phyloP scores from a whole-genome alignment of 2,113 vertebrate genomes.

The Sinocyclocheilus maitianheensis region DNA sequence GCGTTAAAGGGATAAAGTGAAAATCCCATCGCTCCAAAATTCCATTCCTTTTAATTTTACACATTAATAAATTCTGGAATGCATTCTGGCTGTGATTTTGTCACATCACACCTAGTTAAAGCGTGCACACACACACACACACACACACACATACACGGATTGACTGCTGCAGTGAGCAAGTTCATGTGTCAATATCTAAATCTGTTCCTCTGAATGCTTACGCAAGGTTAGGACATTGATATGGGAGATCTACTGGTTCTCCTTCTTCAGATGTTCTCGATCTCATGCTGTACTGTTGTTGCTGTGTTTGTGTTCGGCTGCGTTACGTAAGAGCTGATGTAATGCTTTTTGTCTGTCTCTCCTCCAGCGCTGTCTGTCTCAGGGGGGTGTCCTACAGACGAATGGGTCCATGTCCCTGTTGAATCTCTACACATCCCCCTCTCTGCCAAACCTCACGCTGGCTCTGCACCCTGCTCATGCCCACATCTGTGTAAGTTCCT shows the following conservation, averaged over 20 bases:
- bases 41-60: not conserved
- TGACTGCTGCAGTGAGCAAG: not conserved
- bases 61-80: not conserved
- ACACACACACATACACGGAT: not conserved
- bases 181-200: not conserved
- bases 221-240: not conserved
- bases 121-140: no score
- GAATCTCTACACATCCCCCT: constrained; percentile 95
- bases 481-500: constrained; percentile 85
- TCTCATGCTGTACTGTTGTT: not conserved
- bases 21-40: not conserved
- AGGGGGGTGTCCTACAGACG: constrained; percentile 86
- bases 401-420: constrained; percentile 91
- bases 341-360: constrained; percentile 27
- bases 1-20: not conserved
- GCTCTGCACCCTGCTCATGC: constrained; percentile 86
- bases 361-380: constrained; percentile 86
- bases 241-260: not conserved
- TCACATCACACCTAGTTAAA: no score
- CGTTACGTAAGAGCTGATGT: not conserved
- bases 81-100: not conserved
- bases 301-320: not conserved
- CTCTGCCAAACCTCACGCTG: constrained; percentile 94
- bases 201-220: not conserved
- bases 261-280: not conserved